Evolutionary conservation across 2,113 vertebrate genomes (phyloP).

Genomic region (Actinemys pallida): DNA sequence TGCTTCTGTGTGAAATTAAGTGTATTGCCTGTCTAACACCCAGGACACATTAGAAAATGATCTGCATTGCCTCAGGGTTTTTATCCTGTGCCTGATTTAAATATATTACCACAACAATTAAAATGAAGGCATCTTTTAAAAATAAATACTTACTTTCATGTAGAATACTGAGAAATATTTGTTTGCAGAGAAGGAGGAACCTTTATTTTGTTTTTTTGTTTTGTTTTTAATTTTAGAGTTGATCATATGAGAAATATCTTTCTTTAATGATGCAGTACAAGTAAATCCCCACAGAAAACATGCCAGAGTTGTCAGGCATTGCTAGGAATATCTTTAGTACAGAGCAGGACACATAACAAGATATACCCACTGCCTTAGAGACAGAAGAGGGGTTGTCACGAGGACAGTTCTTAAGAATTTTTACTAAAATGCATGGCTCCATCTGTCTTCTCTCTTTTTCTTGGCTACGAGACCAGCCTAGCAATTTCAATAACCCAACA

Average conservation of each 20-base stretch:
- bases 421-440: slow-evolving; percentile 79
- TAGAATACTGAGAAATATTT: not conserved
- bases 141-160: not conserved
- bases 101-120: slow-evolving; percentile 59
- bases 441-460: slow-evolving; percentile 81
- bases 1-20: slow-evolving; percentile 69
- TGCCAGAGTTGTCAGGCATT: slow-evolving; percentile 63
- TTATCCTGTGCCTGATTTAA: slow-evolving; percentile 43
- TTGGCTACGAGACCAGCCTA: slow-evolving; percentile 79
- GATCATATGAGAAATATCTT: slow-evolving; percentile 47
- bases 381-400: slow-evolving; percentile 72
- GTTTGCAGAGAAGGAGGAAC: not conserved
- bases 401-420: slow-evolving; percentile 78
- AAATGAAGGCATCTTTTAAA: slow-evolving; percentile 33
- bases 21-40: slow-evolving; percentile 59
- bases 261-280: slow-evolving; percentile 51
- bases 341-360: slow-evolving; percentile 73
- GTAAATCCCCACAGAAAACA: slow-evolving; percentile 62
- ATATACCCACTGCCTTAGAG: slow-evolving; percentile 67
- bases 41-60: slow-evolving; percentile 48
- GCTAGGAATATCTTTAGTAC: slow-evolving; percentile 76
- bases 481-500: slow-evolving; percentile 80
- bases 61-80: slow-evolving; percentile 60
- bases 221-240: not conserved
- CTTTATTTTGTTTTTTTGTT: slow-evolving; percentile 30